Base-by-base conservation (phyloP, 2,797 vertebrate genomes). In the Ibycter americanus region DNA sequence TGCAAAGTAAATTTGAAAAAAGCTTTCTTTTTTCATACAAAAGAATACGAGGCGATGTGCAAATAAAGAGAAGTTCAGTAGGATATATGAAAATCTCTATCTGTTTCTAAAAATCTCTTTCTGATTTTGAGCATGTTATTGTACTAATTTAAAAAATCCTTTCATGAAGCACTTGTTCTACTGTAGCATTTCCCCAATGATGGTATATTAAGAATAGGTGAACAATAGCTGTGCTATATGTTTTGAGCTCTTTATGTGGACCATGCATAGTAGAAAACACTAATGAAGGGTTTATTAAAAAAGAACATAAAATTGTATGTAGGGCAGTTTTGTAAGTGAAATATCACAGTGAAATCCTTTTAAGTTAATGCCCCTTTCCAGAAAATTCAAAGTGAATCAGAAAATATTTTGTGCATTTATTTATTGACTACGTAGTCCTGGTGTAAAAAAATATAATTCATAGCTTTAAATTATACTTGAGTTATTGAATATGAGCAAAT, bases 151-250 rank as follows among this genome's bases (percentile, higher is more conserved):
- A 94, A 94, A 95, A 95, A 90, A 79, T 77, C 22, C 40, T 92
- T 95, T 89, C 44, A 26, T 65, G 70, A 96, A 97, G 71, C 44
- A 91, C 26, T 71, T 77, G 12, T 74, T 84, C 68, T 14, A 27
- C 25, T 74, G 78, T 93, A 96, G 68, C 88, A 67, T 97, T 93
- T 89, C 63, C 86, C 90, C 76, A 95, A 4, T 97, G 36, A 2
- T 95, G 89, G 79, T 89, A 80, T 67, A 51, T 94, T 87, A 91
- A 96, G 78, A 93, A 70, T 93, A 62, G 85, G 49, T 96, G 94
- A 95, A 88, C 72, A 96, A 88, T 84, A 96, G 87, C 80, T 96
- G 7, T 93, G 66, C n/a, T 95, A n/a, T 62, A 83, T 96, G 65
- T 94, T 94, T 96, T 95, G 93, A 77, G 52, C 52, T 91, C 97